Base-by-base conservation (phyloP, 2,888 invertebrate genomes). In the Gymnocheta viridis region DNA sequence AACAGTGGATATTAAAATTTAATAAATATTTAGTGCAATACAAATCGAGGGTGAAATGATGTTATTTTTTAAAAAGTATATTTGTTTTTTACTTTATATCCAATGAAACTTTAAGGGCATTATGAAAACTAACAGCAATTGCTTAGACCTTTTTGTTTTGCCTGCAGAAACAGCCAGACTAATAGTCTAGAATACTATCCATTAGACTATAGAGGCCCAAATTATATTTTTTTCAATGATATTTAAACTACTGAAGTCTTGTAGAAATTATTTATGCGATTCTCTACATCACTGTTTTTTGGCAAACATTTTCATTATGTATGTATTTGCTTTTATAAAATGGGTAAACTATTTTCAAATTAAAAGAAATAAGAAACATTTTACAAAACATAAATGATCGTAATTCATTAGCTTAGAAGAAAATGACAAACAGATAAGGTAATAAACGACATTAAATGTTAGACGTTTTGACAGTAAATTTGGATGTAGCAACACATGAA, bases 381-480 rank as follows among this genome's bases (percentile, higher is more conserved):
- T n/a, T n/a, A 79, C 58, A 79, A 73, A 38, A 32, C 10, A 69
- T 51, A 47, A 22, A 67, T 66, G 60, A 60, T 77, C 60, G 58
- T 77, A 80, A 83, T 72, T 83, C 67, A 80, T 83, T 83, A 73
- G 80, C 72, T 77, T 77, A 72, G 76, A 80, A 83, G 32, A 67
- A 76, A 66, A 80, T 83, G 83, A 80, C 80, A 83, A 72, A 41
- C 76, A 80, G 83, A 83, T 83, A 83, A 83, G 72, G 80, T 83
- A 80, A 77, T 70, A 72, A 77, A 72, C 22, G 83, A 69, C 67
- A 76, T 72, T 76, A 27, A 80, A 56, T 58, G 58, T 66, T 64
- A 56, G 66, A 58, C 58, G 38, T 56, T 66, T 24, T 17, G 22
- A 14, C n/a, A n/a, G n/a, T n/a, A n/a, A n/a, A n/a, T n/a, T n/a